A percentile compares a stretch with the other conserved stretches of the same genome.
phyloP scores from a whole-genome alignment of 1,140 invertebrate genomes.

The Stratiolaelaps scimitus region DNA sequence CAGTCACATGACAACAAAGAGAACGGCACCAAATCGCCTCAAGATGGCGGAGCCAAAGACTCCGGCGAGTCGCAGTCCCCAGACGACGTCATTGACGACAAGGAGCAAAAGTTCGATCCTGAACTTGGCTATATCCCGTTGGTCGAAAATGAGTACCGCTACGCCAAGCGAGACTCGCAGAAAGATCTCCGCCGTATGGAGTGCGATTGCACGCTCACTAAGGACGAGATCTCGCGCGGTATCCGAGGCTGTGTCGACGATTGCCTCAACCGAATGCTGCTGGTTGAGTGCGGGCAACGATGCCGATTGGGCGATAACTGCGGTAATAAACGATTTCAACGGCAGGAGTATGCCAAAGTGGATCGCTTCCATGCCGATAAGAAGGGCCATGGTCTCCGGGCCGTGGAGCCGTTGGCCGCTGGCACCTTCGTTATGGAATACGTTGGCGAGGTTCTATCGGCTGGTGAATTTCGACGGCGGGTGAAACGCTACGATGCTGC shows the following conservation, averaged over 20 bases:
- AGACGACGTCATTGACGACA: neutral
- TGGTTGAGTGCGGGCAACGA: conserved; percentile 90
- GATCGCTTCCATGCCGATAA: conserved; percentile 79
- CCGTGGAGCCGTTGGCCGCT: conserved; percentile 54
- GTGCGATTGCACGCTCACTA: conserved; percentile 82
- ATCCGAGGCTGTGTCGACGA: conserved; percentile 83
- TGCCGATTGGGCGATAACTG: conserved; percentile 75
- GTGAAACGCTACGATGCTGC: conserved; percentile 80
- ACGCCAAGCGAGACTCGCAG: conserved; percentile 37
- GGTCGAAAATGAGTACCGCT: conserved; percentile 10
- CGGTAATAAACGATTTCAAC: conserved; percentile 84
- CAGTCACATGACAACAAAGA: too few relatives aligned
- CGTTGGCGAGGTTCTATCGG: conserved; percentile 87
- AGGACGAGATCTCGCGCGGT: conserved; percentile 68
- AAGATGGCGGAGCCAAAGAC: conserved; percentile 6
- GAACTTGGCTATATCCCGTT: conserved; percentile 7
- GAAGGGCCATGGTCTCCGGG: conserved; percentile 85
- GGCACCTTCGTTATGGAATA: conserved; percentile 96
- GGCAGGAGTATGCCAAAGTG: conserved; percentile 62
- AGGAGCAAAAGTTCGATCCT: conserved; percentile 12
- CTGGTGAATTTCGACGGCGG: conserved; percentile 71
- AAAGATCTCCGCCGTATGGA: conserved; percentile 83
- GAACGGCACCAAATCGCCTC: too few relatives aligned
- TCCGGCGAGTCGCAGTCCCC: neutral
- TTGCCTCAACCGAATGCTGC: conserved; percentile 86